These are phyloP conservation scores for Platerodrilus igneus DNA, from an alignment of 2,888 invertebrate genomes.

Conservation along the genomic window DNA sequence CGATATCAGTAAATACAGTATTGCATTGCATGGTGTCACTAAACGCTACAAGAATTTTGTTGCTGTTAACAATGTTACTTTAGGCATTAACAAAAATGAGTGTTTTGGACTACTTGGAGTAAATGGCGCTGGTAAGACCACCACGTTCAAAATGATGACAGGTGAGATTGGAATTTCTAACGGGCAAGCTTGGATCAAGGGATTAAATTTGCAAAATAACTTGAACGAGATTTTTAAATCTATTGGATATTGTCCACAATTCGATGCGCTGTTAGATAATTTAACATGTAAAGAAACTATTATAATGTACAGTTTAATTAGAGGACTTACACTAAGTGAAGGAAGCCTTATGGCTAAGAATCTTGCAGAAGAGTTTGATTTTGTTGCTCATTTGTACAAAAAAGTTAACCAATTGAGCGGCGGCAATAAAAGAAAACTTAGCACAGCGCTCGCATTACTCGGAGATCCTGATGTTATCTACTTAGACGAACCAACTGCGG, in stretches of 20 bases:
- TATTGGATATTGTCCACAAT: constrained; percentile 58
- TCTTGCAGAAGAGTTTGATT: constrained; percentile 47
- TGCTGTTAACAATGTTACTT: constrained; percentile 69
- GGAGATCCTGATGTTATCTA: constrained; percentile 52
- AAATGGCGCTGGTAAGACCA: constrained; percentile 84
- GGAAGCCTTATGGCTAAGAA: constrained; percentile 38
- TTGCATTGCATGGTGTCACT: constrained; percentile 62
- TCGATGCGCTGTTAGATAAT: constrained; percentile 53
- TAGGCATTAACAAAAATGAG: constrained; percentile 60
- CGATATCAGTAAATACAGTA: constrained; percentile 50
- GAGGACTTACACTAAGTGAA: constrained; percentile 45
- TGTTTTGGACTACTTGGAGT: constrained; percentile 75
- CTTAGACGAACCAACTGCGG: constrained; percentile 53
- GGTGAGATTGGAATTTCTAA: constrained; percentile 69
- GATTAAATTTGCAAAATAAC: constrained; percentile 44
- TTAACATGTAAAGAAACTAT: constrained; percentile 54
- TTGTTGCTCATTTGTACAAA: constrained; percentile 48
- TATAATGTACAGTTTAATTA: constrained; percentile 50
- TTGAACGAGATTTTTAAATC: constrained; percentile 57
- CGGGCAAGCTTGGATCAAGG: constrained; percentile 63
- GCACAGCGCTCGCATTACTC: constrained; percentile 53
- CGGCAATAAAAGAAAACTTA: constrained; percentile 55
- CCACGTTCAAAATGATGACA: constrained; percentile 86
- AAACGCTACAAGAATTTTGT: constrained; percentile 67
- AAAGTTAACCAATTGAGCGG: constrained; percentile 49